Conservation (phyloP, 2,113 vertebrate species). For the Heterotilapia buettikoferi region DNA sequence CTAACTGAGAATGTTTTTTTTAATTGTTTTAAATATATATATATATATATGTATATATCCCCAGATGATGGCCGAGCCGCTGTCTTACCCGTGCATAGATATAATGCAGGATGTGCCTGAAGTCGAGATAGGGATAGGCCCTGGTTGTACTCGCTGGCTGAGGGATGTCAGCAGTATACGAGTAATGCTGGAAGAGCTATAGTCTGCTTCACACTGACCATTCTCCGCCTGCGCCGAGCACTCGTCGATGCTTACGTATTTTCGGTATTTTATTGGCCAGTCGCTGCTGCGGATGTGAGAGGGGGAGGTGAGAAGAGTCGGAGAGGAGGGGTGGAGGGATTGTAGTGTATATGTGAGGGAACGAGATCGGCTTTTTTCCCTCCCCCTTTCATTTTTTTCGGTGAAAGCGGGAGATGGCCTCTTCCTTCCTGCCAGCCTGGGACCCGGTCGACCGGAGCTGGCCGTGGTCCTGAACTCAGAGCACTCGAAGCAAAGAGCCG, state of each 20-base stretch:
- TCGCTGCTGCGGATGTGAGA: conserved; percentile 72
- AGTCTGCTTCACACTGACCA: conserved; percentile 61
- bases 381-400: neutral
- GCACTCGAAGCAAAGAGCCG: neutral
- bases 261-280: conserved; percentile 79
- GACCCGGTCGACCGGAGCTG: conserved; percentile 56
- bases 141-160: conserved; percentile 22
- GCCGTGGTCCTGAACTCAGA: conserved; percentile 74
- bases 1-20: neutral
- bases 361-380: neutral
- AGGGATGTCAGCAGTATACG: conserved; percentile 63
- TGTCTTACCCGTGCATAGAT: neutral
- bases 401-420: conserved; percentile 60
- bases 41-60: neutral
- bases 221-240: conserved; percentile 77
- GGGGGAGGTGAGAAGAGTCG: conserved; percentile 38
- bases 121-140: conserved; percentile 35
- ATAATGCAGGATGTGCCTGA: neutral
- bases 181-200: conserved; percentile 66
- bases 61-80: neutral
- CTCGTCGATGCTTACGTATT: conserved; percentile 82
- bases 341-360: conserved; percentile 34
- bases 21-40: accelerated
- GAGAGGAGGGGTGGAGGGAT: conserved; percentile 24
- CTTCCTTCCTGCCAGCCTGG: conserved; percentile 30